Evolutionary conservation across 2,888 invertebrate genomes (phyloP).

Genomic region (Dicyrtoma fusca): DNA sequence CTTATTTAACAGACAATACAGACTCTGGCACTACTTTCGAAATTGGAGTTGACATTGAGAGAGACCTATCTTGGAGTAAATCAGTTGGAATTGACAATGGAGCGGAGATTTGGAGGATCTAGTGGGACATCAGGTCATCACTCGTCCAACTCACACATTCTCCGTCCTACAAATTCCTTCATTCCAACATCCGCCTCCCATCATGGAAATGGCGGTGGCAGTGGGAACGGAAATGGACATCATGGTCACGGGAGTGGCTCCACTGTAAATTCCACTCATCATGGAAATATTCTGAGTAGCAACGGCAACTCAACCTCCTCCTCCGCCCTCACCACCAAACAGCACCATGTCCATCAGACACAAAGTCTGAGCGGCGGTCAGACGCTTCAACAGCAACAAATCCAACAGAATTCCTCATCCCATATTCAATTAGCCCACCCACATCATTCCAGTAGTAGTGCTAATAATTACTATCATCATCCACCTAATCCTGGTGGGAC

Average conservation of each 20-base stretch:
- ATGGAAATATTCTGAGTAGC: constrained; percentile 11
- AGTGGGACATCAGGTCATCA: constrained; percentile 28
- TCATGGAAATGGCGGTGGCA: constrained; percentile 36
- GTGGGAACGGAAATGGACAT: constrained; percentile 29
- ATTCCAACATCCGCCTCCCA: constrained; percentile 51
- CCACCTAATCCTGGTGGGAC: constrained; percentile 1
- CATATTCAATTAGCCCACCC: not conserved
- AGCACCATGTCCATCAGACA: constrained; percentile 19
- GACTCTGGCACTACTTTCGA: too few relatives aligned
- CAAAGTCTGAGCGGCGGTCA: not conserved
- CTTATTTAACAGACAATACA: too few relatives aligned
- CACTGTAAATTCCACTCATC: not conserved
- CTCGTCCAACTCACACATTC: constrained; percentile 39
- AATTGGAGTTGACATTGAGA: too few relatives aligned
- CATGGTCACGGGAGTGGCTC: constrained; percentile 16
- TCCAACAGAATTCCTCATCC: not conserved
- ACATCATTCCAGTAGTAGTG: not conserved
- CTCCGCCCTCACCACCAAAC: not conserved
- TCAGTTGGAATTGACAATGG: constrained; percentile 16
- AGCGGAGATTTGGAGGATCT: constrained; percentile 29
- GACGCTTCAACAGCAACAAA: constrained; percentile 26
- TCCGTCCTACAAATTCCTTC: constrained; percentile 49
- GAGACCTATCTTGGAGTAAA: too few relatives aligned
- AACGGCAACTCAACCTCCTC: not conserved
- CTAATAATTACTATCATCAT: constrained; percentile 15